Conservation (phyloP, 2,888 invertebrate species). For the Tinea trinotella region DNA sequence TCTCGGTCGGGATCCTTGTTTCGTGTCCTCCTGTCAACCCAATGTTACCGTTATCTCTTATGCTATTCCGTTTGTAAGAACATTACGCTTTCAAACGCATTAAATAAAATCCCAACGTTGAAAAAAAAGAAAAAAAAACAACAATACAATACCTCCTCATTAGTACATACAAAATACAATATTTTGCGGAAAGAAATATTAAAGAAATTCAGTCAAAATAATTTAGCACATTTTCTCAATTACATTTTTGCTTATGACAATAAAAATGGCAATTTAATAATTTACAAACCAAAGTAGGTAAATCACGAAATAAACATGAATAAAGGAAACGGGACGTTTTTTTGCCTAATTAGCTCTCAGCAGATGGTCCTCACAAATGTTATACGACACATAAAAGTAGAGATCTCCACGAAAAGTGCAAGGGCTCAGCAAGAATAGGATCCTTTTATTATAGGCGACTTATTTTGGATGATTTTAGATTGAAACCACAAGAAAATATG, state of each 20-base stretch:
- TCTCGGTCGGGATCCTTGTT: constrained; percentile 31
- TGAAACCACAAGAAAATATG: too few relatives aligned
- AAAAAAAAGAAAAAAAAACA: not conserved
- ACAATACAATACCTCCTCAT: not conserved
- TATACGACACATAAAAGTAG: constrained; percentile 26
- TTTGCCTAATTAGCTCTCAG: constrained; percentile 24
- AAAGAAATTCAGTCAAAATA: not conserved
- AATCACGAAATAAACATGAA: not conserved
- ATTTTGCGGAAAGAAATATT: too few relatives aligned
- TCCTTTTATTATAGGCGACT: constrained; percentile 24
- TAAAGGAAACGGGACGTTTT: not conserved
- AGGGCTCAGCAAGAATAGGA: constrained; percentile 29
- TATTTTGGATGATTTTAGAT: not conserved
- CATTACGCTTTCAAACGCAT: constrained; percentile 3
- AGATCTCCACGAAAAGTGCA: constrained; percentile 28
- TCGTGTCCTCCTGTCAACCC: constrained; percentile 24
- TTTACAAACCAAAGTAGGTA: not conserved
- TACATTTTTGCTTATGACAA: not conserved
- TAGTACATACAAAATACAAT: too few relatives aligned
- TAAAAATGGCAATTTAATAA: not conserved
- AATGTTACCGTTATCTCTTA: constrained; percentile 19
- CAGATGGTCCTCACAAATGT: constrained; percentile 26
- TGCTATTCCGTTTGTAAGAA: constrained; percentile 3
- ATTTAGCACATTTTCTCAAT: not conserved
- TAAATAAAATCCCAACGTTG: not conserved